Evolutionary conservation across 2,113 vertebrate species (phyloP).

Genomic region (Chloropsis cyanopogon): DNA sequence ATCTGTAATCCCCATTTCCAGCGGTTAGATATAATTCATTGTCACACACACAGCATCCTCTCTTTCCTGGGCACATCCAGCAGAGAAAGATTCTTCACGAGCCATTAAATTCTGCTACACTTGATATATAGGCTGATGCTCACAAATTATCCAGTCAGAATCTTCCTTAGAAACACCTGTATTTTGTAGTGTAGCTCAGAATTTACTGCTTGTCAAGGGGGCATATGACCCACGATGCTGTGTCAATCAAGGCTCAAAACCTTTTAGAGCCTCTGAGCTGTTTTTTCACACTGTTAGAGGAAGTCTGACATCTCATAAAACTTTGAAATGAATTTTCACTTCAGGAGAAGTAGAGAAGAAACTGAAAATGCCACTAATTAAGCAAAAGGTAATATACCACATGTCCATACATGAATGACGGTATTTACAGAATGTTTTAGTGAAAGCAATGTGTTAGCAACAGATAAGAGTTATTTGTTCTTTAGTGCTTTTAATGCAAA

Average conservation of each 20-base stretch:
- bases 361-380: conserved; percentile 21
- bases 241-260: conserved; percentile 62
- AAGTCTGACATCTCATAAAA: conserved; percentile 66
- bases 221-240: not conserved
- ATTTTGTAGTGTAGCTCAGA: conserved; percentile 21
- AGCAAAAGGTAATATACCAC: conserved; percentile 9
- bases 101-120: not conserved
- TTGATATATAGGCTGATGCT: conserved; percentile 54
- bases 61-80: not conserved
- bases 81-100: conserved; percentile 11
- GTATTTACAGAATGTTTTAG: conserved; percentile 3
- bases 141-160: conserved; percentile 63
- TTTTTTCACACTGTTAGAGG: conserved; percentile 55
- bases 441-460: not conserved
- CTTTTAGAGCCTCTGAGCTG: conserved; percentile 2
- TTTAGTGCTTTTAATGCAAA: not conserved
- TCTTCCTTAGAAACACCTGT: conserved; percentile 60
- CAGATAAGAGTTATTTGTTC: not conserved
- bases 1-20: conserved; percentile 56
- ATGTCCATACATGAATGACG: not conserved
- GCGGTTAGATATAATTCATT: conserved; percentile 44
- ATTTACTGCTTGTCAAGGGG: conserved; percentile 65
- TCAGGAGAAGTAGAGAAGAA: not conserved
- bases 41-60: conserved; percentile 7
- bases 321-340: conserved; percentile 52